Conservation (phyloP, 2,888 invertebrate species). For the Sussaba pulchella region DNA sequence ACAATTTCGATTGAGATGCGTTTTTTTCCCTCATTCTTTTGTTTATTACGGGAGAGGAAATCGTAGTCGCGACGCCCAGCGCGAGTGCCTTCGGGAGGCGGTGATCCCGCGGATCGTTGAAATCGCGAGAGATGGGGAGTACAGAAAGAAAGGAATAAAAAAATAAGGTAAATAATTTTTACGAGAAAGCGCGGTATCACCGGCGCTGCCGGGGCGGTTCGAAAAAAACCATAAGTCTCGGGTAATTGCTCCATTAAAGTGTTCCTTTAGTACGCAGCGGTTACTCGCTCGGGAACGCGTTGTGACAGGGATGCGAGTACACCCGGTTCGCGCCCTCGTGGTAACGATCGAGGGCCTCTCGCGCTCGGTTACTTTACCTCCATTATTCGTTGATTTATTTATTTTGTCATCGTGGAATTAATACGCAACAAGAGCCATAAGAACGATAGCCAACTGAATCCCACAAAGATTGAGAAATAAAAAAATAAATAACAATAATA, state of each 20-base stretch:
- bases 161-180: neutral
- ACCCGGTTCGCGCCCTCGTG: neutral
- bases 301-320: neutral
- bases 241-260: conserved; percentile 37
- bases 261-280: conserved; percentile 16
- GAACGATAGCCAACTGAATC: neutral
- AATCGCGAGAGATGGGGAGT: conserved; percentile 17
- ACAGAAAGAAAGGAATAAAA: conserved; percentile 3
- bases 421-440: conserved; percentile 4
- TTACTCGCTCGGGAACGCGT: conserved; percentile 3
- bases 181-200: neutral
- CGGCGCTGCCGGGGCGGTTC: conserved; percentile 14
- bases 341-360: conserved; percentile 1
- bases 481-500: too few relatives aligned
- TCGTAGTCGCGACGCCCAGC: neutral
- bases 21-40: neutral
- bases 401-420: conserved; percentile 24
- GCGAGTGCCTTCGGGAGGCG: neutral
- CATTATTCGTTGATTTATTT: conserved; percentile 17
- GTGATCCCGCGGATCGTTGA: conserved; percentile 11
- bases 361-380: neutral
- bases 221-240: conserved; percentile 29
- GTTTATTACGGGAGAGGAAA: conserved; percentile 4
- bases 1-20: neutral
- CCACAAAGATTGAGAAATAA: neutral